Evolutionary conservation across 2,888 invertebrate genomes (phyloP).

Genomic region (Hirtodrosophila trivittata): DNA sequence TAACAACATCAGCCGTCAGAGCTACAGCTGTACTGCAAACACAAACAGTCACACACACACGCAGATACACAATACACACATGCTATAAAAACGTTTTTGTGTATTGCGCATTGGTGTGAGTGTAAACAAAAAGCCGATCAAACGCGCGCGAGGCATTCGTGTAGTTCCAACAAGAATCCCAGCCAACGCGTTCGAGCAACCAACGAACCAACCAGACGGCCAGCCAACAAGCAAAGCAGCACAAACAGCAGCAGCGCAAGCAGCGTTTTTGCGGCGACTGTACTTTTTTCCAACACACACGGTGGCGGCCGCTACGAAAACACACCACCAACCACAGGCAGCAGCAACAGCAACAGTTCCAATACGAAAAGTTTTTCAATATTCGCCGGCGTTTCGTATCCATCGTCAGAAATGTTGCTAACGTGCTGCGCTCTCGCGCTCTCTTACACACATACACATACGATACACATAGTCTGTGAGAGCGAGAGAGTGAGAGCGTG

Average conservation of each 20-base stretch:
- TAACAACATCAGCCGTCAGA: slow-evolving; percentile 41
- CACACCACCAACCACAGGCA: slow-evolving; percentile 58
- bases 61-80: slow-evolving; percentile 8
- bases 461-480: slow-evolving; percentile 9
- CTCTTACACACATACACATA: slow-evolving; percentile 18
- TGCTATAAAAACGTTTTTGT: neutral
- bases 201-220: slow-evolving; percentile 34
- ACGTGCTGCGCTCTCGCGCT: slow-evolving; percentile 39
- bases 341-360: slow-evolving; percentile 73
- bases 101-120: slow-evolving; percentile 51
- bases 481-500: slow-evolving; percentile 30
- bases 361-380: slow-evolving; percentile 79
- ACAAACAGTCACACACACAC: slow-evolving; percentile 3
- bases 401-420: slow-evolving; percentile 74
- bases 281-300: slow-evolving; percentile 81
- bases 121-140: slow-evolving; percentile 77
- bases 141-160: slow-evolving; percentile 45
- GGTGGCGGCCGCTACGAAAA: slow-evolving; percentile 41
- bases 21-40: slow-evolving; percentile 55
- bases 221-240: slow-evolving; percentile 29
- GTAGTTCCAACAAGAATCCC: slow-evolving; percentile 73
- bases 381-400: slow-evolving; percentile 69
- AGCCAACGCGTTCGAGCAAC: slow-evolving; percentile 67
- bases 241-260: slow-evolving; percentile 29
- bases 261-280: slow-evolving; percentile 82